Conservation (phyloP, 2,888 invertebrate species). For the Neria commutata region DNA sequence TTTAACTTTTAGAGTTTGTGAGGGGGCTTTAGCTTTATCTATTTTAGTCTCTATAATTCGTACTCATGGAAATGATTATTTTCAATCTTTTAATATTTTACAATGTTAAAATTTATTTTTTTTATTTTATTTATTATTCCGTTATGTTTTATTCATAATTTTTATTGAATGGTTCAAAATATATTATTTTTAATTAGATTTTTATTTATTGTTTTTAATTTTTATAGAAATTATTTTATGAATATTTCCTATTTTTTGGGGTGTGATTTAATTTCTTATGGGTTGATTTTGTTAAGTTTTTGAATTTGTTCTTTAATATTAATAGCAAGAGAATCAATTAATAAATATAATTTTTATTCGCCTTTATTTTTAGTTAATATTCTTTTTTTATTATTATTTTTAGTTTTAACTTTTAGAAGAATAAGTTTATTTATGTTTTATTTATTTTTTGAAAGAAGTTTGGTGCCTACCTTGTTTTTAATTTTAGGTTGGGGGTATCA, state of each 20-base stretch:
- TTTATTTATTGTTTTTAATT: conserved; percentile 64
- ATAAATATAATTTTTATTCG: conserved; percentile 62
- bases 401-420: conserved; percentile 66
- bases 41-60: too few species aligned
- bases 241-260: conserved; percentile 54
- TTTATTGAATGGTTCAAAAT: conserved; percentile 66
- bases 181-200: conserved; percentile 64
- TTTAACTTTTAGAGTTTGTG: conserved; percentile 71
- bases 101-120: conserved; percentile 67
- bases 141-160: conserved; percentile 64
- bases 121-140: conserved; percentile 62
- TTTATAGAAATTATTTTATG: conserved; percentile 58
- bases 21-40: conserved; percentile 69
- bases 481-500: conserved; percentile 75
- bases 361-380: conserved; percentile 66
- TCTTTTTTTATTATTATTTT: conserved; percentile 65
- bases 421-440: conserved; percentile 72
- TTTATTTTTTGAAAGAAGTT: conserved; percentile 73
- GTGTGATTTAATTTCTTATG: conserved; percentile 65
- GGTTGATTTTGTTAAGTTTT: conserved; percentile 66
- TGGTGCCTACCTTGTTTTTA: conserved; percentile 72
- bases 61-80: conserved; percentile 70
- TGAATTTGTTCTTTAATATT: conserved; percentile 69
- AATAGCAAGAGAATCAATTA: conserved; percentile 65
- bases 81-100: conserved; percentile 67